These are phyloP conservation scores for Xenentodon cancila DNA, from an alignment of 2,797 vertebrate species.

Conservation along the genomic window DNA sequence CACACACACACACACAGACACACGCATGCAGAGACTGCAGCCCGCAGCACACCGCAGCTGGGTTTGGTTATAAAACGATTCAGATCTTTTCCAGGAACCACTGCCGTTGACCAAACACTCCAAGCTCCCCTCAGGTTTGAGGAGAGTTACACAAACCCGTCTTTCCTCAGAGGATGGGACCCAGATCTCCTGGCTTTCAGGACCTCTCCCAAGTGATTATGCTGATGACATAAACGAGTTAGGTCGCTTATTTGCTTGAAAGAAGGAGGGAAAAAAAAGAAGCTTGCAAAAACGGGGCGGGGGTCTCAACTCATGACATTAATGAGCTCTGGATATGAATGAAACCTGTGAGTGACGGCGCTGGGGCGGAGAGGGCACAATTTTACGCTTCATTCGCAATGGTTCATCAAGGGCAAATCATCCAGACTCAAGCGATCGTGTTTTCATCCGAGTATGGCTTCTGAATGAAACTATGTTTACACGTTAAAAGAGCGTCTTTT, in stretches of 20 bases:
- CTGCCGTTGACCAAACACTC: conserved; percentile 87
- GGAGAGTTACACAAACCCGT: conserved; percentile 79
- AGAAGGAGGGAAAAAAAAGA: conserved; percentile 8
- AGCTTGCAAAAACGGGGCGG: conserved; percentile 47
- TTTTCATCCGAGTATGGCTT: conserved; percentile 3
- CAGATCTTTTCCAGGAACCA: conserved; percentile 91
- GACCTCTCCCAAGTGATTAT: conserved; percentile 82
- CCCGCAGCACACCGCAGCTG: conserved; percentile 82
- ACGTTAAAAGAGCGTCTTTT: conserved; percentile 1
- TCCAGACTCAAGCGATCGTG: conserved; percentile 27
- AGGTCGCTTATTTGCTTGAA: conserved; percentile 69
- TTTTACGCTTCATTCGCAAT: conserved; percentile 72
- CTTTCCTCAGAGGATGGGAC: conserved; percentile 73
- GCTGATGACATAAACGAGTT: conserved; percentile 79
- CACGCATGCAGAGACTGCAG: conserved; percentile 45
- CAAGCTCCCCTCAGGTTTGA: conserved; percentile 83
- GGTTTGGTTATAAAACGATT: conserved; percentile 89
- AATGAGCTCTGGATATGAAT: conserved; percentile 77
- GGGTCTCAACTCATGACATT: conserved; percentile 78
- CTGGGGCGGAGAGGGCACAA: conserved; percentile 64
- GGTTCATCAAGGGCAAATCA: conserved; percentile 53
- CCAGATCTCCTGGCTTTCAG: conserved; percentile 60
- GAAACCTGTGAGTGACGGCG: conserved; percentile 59
- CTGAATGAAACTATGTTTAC: conserved; percentile 2
- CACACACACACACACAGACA: conserved; percentile 27